A percentile compares a stretch with the other conserved stretches of the same genome.
Evolutionary conservation across 2,797 vertebrate genomes (phyloP).

Genomic region (Poecilia picta): DNA sequence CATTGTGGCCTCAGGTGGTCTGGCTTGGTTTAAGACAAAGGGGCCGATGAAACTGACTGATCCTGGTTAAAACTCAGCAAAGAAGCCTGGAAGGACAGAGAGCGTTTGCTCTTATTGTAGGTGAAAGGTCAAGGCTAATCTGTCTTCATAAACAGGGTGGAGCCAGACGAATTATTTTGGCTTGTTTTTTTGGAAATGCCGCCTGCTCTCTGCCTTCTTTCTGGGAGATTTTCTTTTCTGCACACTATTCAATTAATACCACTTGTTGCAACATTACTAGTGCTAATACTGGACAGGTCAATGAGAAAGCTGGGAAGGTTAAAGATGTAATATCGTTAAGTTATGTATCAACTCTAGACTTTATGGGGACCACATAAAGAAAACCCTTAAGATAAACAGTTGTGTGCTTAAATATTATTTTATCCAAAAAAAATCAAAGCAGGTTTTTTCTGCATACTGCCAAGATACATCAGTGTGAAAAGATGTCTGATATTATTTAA

Average conservation of each 20-base stretch:
- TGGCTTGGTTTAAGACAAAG: conserved; percentile 40
- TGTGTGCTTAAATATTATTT: too few relatives aligned
- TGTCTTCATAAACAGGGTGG: conserved; percentile 27
- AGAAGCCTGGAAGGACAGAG: conserved; percentile 2
- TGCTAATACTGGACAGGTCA: background rate
- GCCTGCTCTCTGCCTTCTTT: background rate
- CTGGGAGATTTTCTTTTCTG: conserved; percentile 26
- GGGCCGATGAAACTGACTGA: background rate
- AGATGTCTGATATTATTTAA: too few relatives aligned
- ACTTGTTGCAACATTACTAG: conserved; percentile 21
- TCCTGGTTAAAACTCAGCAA: conserved; percentile 5
- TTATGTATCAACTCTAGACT: too few relatives aligned
- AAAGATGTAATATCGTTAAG: background rate
- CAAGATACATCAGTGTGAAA: too few relatives aligned
- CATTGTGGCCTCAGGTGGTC: conserved; percentile 33
- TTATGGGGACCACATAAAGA: background rate
- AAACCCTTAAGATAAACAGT: too few relatives aligned
- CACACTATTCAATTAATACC: conserved; percentile 35
- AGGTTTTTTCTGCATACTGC: too few relatives aligned
- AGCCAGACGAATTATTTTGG: conserved; percentile 5
- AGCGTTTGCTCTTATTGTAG: conserved; percentile 5
- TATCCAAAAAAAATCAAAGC: too few relatives aligned
- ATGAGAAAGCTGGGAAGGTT: background rate
- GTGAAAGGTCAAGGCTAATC: conserved; percentile 15
- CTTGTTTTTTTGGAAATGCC: background rate